Percentiles rank a stretch among this genome's conserved stretches.
phyloP scores from a whole-genome alignment of 2,888 invertebrate genomes.

The Hypomecis punctinalis region DNA sequence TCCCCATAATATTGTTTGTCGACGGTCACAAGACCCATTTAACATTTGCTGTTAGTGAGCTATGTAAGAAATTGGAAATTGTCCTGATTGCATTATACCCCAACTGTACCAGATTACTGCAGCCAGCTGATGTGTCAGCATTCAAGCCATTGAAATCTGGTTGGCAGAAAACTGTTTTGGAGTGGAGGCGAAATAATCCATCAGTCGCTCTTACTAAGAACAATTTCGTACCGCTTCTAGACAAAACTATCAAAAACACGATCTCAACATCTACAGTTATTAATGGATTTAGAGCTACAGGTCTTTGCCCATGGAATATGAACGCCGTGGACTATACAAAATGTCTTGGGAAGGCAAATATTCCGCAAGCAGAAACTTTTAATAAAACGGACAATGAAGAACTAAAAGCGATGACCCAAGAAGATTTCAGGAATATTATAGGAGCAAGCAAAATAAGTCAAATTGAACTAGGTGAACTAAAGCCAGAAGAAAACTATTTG shows the following conservation, averaged over 20 bases:
- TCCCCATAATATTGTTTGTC: neutral
- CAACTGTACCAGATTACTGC: constrained; percentile 3
- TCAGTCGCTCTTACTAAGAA: constrained; percentile 1
- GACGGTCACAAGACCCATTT: constrained; percentile 1
- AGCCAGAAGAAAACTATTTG: constrained; percentile 22
- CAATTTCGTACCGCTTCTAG: constrained; percentile 4
- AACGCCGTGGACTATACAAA: constrained; percentile 26
- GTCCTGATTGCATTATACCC: constrained; percentile 6
- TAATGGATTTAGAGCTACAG: constrained; percentile 22
- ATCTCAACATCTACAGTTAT: neutral
- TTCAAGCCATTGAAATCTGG: neutral
- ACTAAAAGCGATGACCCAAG: constrained; percentile 4
- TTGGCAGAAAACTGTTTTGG: constrained; percentile 1
- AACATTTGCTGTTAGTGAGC: neutral
- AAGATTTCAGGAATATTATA: constrained; percentile 4
- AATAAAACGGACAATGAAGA: constrained; percentile 4
- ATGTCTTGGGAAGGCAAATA: constrained; percentile 18
- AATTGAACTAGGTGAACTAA: constrained; percentile 7
- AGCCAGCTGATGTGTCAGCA: constrained; percentile 1
- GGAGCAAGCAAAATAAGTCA: constrained; percentile 5
- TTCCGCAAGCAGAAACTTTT: constrained; percentile 3
- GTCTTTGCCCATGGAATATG: constrained; percentile 24
- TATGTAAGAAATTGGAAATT: neutral
- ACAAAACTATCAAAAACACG: constrained; percentile 4
- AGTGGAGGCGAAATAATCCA: neutral